Evolutionary conservation across 2,888 invertebrate species (phyloP), one percentile per base, ranked within the genome.

Genomic region (Emmelina monodactyla): DNA sequence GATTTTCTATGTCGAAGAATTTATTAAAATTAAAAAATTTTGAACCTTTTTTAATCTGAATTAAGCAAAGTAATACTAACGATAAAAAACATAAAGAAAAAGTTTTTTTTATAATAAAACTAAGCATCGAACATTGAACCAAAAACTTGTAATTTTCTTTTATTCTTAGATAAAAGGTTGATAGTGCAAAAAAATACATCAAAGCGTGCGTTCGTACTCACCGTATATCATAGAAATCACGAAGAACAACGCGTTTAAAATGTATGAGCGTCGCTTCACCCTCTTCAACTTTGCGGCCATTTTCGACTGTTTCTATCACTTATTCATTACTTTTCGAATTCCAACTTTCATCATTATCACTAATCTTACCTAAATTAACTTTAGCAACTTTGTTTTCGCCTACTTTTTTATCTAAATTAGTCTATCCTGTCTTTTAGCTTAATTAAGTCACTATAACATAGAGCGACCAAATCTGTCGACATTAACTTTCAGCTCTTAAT

Each of bases 171-270:
- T 19, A 19, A 9, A 19, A 19, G 19, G 9, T 19, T 19, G 19
- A 19, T 6, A 25, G n/a, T 3, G n/a, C 25, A 25, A 25, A 10
- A 25, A 10, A 25, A 25, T 7, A 7, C 25, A n/a, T 25, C 25
- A 19, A 19, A 19, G 5, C 5, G n/a, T n/a, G n/a, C n/a, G n/a
- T n/a, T n/a, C n/a, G n/a, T 10, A 73, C 79, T 79, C 53, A 79
- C 79, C 79, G 44, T 79, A 78, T 50, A 76, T 71, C 64, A 73
- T 66, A 11, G 73, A 67, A 41, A 72, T 47, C 53, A 73, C 62
- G 22, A 78, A 59, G 34, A 78, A 51, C 40, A 75, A 50, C 30
- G 73, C 75, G 60, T 76, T 75, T 62, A 76, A 44, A 44, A 71
- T 40, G 44, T 62, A 70, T 40, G 72, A 72, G 66, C 71, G 71